phyloP scores from a whole-genome alignment of 2,797 vertebrate genomes.

The Poecilia gillii region DNA sequence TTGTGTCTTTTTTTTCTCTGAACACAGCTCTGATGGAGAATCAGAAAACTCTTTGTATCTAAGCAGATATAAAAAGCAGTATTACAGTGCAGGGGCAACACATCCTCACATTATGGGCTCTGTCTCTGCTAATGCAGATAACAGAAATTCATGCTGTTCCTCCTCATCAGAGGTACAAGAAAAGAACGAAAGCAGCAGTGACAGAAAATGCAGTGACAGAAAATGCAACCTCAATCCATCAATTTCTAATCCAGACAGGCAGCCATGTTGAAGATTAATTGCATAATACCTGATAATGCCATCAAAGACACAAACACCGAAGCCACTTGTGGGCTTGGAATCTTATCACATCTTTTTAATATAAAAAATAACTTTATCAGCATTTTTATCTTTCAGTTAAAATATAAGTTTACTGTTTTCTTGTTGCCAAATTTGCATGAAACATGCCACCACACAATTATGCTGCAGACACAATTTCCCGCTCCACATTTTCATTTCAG shows the following conservation, averaged over 20 bases:
- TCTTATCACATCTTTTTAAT: conserved; percentile 4
- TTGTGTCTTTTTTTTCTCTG: neutral
- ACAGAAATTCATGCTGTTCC: conserved; percentile 16
- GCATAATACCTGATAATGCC: conserved; percentile 3
- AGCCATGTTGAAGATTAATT: conserved; percentile 6
- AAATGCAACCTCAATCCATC: neutral
- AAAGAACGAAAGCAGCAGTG: conserved; percentile 1
- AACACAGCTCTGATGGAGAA: neutral
- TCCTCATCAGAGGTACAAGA: conserved; percentile 18
- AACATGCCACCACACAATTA: neutral
- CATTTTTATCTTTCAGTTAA: neutral
- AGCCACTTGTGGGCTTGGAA: neutral
- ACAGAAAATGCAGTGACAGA: conserved; percentile 1
- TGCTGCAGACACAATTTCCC: neutral
- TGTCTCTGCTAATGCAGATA: conserved; percentile 14
- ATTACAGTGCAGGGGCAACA: neutral
- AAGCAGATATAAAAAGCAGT: conserved; percentile 1
- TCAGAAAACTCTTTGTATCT: neutral
- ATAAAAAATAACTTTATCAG: neutral
- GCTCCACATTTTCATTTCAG: neutral
- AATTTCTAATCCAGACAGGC: conserved; percentile 9
- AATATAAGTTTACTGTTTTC: neutral
- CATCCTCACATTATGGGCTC: neutral
- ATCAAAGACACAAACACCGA: conserved; percentile 3
- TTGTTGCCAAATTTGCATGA: neutral